Base-by-base conservation (phyloP, 1,140 invertebrate genomes). In the Drosophila prosaltans region DNA sequence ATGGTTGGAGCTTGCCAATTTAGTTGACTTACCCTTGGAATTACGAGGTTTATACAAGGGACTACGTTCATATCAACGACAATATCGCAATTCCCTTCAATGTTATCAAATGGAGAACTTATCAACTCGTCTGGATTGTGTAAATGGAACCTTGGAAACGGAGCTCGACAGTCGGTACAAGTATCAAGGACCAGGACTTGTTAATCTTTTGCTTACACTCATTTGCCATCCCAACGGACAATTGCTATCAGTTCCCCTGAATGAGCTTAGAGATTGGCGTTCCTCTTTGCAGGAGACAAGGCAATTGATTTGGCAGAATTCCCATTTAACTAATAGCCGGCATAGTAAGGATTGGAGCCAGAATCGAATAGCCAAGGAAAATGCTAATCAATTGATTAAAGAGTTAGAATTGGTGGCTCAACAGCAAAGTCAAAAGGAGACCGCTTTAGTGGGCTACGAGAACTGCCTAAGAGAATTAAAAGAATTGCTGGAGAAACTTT, bases 241-340 rank as follows among this genome's bases (percentile, higher is more conserved):
- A n/a, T 65, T 91, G 16, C 69, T 81, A 26, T 65, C 85, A 9
- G 86, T 91, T 11, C 85, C 88, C 1, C 61, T 92, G 0, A 88
- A 67, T 36, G 76, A 92, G 39, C 26, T 92, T 62, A 69, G 76
- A 24, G 65, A 69, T 1, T 92, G 91, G 91, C 75, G 81, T 8
- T 45, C 59, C 2, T 65, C 80, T 0, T 48, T 92, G 48, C 70
- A 74, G 11, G 54, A 91, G 54, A 74, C 82, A 1, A 72, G 79
- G 6, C 81, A 90, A 6, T 43, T 92, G 41, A 59, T 92, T 0
- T 92, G 91, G 91, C 78, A 83, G 30, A 92, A 92, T 65, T 57
- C 71, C 0, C 16, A 67, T 7, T 54, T 92, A 0, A 30, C 89
- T 21, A 64, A 51, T 3, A 1, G 39, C 0, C 54, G 40, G 1